Conservation (phyloP, 2,888 invertebrate species). For the Chelonus formosanus region DNA sequence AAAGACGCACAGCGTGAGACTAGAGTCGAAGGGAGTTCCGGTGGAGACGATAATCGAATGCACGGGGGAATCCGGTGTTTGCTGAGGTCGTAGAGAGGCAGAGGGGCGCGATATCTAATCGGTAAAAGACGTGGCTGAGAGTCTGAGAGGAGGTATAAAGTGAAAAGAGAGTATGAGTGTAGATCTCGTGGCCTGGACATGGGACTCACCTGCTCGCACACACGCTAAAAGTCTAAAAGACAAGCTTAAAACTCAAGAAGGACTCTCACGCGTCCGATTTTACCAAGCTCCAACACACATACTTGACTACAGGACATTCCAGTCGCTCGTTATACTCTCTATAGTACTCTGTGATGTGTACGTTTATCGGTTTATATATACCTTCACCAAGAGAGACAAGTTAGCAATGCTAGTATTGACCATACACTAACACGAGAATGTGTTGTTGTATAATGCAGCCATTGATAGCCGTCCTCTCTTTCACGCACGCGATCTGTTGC, state of each 20-base stretch:
- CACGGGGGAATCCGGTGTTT: slow-evolving; percentile 44
- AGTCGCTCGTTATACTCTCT: slow-evolving; percentile 30
- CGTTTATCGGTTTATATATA: slow-evolving; percentile 6
- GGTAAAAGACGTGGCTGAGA: slow-evolving; percentile 43
- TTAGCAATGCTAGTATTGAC: slow-evolving; percentile 19
- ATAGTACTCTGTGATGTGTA: slow-evolving; percentile 1
- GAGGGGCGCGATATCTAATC: slow-evolving; percentile 54
- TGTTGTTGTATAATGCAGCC: slow-evolving; percentile 60
- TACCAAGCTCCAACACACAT: slow-evolving; percentile 7
- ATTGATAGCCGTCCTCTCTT: slow-evolving; percentile 63
- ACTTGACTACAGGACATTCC: slow-evolving; percentile 26
- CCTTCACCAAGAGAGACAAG: no score
- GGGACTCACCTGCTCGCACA: neutral
- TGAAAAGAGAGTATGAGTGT: slow-evolving; percentile 5
- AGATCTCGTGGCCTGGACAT: no score
- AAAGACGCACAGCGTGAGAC: slow-evolving; percentile 11
- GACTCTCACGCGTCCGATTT: slow-evolving; percentile 27
- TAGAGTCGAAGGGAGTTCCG: slow-evolving; percentile 18
- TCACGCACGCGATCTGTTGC: slow-evolving; percentile 63
- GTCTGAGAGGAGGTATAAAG: neutral
- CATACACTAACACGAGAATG: slow-evolving; percentile 40
- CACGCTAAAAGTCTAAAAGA: slow-evolving; percentile 1
- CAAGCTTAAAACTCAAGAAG: slow-evolving; percentile 2
- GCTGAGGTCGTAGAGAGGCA: slow-evolving; percentile 22
- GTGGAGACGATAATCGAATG: slow-evolving; percentile 29